Evolutionary conservation across 2,797 vertebrate species (phyloP), one percentile per base, ranked within the genome.

Genomic region (Sardinella longiceps): DNA sequence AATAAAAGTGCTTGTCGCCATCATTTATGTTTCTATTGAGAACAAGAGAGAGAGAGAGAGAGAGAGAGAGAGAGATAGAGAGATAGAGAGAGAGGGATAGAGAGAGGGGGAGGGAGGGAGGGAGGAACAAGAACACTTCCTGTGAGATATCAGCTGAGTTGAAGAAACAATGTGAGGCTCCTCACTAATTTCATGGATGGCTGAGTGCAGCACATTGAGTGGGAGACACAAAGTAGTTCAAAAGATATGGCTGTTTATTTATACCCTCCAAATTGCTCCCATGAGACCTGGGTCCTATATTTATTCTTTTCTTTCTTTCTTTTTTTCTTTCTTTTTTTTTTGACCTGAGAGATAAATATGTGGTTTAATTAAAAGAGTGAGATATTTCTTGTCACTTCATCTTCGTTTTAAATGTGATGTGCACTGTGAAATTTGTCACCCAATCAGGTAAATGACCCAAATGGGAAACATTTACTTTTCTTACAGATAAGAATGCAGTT

Each of bases 111-210:
- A 53, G 6, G 6, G 20, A 53, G 50, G 23, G 53, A 7, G 53
- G 53, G 1, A 66, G 25, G 60, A 66, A 39, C 70, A 77, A 5
- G 37, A 23, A 81, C 50, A 81, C 77, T 48, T 81, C 77, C 46
- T 39, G 43, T 81, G 70, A 81, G 58, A 82, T 66, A 86, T 18
- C 20, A 81, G 39, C 48, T 9, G 56, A 60, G 39, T 58, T 48
- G 51, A 80, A 81, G 15, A 37, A 60, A 70, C 15, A 74, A 25
- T 82, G 51, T 84, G 82, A 53, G 37, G 43, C 63, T 50, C 80
- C 37, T 6, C 63, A 39, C 81, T 83, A 14, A 86, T 86, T 84
- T 86, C 81, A 81, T 50, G 43, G 46, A 60, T 80, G 81, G 77
- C 84, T 84, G 80, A 50, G 70, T 37, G 25, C 25, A 81, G 83